Evolutionary conservation across 1,140 invertebrate species (phyloP).

Genomic region (Caerostris extrusa): DNA sequence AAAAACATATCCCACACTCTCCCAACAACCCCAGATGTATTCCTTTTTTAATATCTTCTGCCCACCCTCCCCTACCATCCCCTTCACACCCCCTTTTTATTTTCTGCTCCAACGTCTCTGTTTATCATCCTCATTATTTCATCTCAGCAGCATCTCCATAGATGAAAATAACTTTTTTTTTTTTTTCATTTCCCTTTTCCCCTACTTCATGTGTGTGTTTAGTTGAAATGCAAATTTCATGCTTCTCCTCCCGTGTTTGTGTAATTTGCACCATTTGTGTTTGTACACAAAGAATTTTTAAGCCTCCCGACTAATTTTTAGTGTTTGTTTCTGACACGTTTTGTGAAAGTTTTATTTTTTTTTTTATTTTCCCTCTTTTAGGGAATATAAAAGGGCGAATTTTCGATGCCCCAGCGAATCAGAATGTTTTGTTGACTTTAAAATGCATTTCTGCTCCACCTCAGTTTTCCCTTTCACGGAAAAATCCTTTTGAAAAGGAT

Average conservation of each 20-base stretch:
- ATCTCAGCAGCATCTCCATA: neutral
- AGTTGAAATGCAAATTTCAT: conserved; percentile 44
- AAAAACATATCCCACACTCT: conserved; percentile 41
- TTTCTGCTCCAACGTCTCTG: neutral
- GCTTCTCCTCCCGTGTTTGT: conserved; percentile 24
- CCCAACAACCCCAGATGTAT: neutral
- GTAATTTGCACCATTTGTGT: conserved; percentile 11
- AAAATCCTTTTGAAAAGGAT: neutral
- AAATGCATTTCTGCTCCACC: neutral
- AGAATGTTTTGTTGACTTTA: neutral
- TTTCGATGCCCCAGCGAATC: neutral
- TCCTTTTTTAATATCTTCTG: neutral
- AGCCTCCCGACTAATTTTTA: conserved; percentile 9
- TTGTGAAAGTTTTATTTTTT: neutral
- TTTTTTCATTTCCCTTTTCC: neutral
- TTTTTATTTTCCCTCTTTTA: neutral
- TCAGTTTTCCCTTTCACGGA: neutral
- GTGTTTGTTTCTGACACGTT: neutral
- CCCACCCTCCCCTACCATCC: neutral
- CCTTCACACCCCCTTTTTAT: neutral
- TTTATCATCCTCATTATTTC: neutral
- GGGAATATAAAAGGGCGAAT: neutral
- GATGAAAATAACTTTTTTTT: neutral
- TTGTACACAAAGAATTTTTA: conserved; percentile 29
- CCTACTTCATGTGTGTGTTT: neutral